A percentile compares a stretch with the other conserved stretches of the same genome.
Evolutionary conservation across 35 echinoderm and acorn worm genomes (phyloP).

Genomic region (Acanthaster planci): DNA sequence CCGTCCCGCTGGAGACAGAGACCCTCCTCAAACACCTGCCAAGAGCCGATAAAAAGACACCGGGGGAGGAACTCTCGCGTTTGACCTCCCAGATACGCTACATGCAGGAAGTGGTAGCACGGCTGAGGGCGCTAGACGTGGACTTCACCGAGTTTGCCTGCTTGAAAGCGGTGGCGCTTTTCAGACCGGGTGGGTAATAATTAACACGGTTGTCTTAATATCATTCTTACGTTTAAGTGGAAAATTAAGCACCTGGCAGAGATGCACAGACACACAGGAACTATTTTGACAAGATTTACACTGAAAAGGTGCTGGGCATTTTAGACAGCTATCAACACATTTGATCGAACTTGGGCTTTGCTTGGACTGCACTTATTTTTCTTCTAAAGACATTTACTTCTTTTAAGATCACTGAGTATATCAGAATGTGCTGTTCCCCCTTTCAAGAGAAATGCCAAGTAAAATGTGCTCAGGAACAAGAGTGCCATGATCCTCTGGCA

Average conservation of each 20-base stretch:
- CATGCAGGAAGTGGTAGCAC: slow-evolving; percentile 73
- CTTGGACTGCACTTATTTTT: too few relatives aligned
- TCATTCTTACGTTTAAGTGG: background rate
- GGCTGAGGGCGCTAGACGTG: slow-evolving; percentile 68
- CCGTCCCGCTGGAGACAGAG: slow-evolving; percentile 82
- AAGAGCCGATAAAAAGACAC: slow-evolving; percentile 33
- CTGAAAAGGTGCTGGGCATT: too few relatives aligned
- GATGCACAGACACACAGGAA: too few relatives aligned
- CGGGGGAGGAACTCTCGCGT: slow-evolving; percentile 44
- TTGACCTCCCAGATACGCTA: slow-evolving; percentile 62
- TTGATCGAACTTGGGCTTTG: too few relatives aligned
- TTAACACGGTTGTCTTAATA: background rate
- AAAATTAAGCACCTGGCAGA: background rate
- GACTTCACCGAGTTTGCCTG: slow-evolving; percentile 97
- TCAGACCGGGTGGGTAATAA: slow-evolving; percentile 81
- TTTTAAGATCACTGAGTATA: too few relatives aligned
- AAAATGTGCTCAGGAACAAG: background rate
- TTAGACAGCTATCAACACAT: too few relatives aligned
- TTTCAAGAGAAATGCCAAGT: too few relatives aligned
- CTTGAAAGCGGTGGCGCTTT: slow-evolving; percentile 88
- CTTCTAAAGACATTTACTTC: too few relatives aligned
- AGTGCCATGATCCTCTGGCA: too few relatives aligned
- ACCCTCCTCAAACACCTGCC: slow-evolving; percentile 44
- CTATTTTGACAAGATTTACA: too few relatives aligned
- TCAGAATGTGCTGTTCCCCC: too few relatives aligned